Evolutionary conservation across 2,797 vertebrate species (phyloP), one percentile per base, ranked within the genome.

Genomic region (Pteronotus mesoamericanus): DNA sequence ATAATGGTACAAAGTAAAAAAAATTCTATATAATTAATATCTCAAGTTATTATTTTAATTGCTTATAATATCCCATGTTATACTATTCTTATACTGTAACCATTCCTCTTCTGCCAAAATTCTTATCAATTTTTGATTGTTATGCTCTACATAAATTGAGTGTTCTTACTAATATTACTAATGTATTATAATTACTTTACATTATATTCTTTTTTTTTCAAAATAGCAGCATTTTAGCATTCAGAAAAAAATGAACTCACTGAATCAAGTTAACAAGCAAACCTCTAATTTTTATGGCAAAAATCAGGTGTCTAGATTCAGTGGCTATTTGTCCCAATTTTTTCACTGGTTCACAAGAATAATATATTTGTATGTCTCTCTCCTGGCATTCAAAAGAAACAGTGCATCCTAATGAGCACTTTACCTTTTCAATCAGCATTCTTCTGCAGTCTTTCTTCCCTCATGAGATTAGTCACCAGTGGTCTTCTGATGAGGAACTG

Each of bases 381-480:
- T 55, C 4, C 1, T 46, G 66, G 69, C 19, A 91, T 94, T 96
- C 80, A 95, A 89, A 89, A 55, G 74, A 91, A 94, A 87, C 37
- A 26, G 34, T 15, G 32, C 4, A 46, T 37, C 53, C 48, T 42
- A 68, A 21, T 16, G 55, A 86, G 71, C 53, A 64, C 48, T 69
- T 93, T 37, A 51, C 55, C 66, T 94, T 93, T 87, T 34, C 71
- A 82, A 46, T 82, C 71, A 80, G 29, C 48, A 26, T 77, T 89
- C 8, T 9, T 75, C 29, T 34, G 39, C 8, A 51, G 48, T 16
- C 10, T 75, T 22, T 22, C 34, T 84, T 84, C 42, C 48, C 83
- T 92, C 80, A 78, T 71, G 78, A 92, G 12, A 89, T 93, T 93
- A 89, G 57, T n/a, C 84, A 88, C 75, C 48, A 34, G 93, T 77